Evolutionary conservation across 1,140 invertebrate genomes (phyloP).

Genomic region (Pectinophora gossypiella): DNA sequence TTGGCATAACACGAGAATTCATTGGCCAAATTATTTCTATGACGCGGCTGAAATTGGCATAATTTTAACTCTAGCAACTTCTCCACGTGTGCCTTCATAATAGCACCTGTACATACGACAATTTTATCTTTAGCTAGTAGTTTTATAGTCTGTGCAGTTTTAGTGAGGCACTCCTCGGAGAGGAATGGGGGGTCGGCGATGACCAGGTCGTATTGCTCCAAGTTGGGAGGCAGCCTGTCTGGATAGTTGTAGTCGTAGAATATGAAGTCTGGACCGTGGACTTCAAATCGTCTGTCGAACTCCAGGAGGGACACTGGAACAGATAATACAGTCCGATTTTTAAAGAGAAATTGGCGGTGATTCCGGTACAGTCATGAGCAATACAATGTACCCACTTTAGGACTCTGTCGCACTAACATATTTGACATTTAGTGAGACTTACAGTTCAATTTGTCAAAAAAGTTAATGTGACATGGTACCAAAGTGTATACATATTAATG

Average conservation of each 20-base stretch:
- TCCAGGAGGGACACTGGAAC: slow-evolving; percentile 87
- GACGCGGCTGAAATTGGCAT: slow-evolving; percentile 85
- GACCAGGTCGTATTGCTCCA: slow-evolving; percentile 87
- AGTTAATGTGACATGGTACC: no score
- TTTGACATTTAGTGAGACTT: no score
- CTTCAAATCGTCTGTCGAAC: slow-evolving; percentile 87
- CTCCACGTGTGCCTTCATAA: slow-evolving; percentile 84
- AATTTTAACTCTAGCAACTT: slow-evolving; percentile 80
- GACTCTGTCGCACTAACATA: no score
- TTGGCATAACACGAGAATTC: slow-evolving; percentile 94
- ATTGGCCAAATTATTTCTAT: slow-evolving; percentile 93
- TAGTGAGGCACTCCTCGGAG: slow-evolving; percentile 93
- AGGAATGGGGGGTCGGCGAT: slow-evolving; percentile 96
- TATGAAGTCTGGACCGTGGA: slow-evolving; percentile 88
- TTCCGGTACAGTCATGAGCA: no score
- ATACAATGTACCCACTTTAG: no score
- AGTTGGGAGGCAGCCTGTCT: slow-evolving; percentile 79
- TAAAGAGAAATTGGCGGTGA: slow-evolving; percentile 5
- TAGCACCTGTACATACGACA: slow-evolving; percentile 91
- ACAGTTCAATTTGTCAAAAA: no score
- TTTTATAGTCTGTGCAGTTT: slow-evolving; percentile 87
- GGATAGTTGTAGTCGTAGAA: slow-evolving; percentile 94
- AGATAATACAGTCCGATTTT: slow-evolving; percentile 20
- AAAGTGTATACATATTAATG: no score
- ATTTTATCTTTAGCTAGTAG: slow-evolving; percentile 87